phyloP scores from a whole-genome alignment of 2,797 vertebrate genomes.

The Sebastes wilsoni region DNA sequence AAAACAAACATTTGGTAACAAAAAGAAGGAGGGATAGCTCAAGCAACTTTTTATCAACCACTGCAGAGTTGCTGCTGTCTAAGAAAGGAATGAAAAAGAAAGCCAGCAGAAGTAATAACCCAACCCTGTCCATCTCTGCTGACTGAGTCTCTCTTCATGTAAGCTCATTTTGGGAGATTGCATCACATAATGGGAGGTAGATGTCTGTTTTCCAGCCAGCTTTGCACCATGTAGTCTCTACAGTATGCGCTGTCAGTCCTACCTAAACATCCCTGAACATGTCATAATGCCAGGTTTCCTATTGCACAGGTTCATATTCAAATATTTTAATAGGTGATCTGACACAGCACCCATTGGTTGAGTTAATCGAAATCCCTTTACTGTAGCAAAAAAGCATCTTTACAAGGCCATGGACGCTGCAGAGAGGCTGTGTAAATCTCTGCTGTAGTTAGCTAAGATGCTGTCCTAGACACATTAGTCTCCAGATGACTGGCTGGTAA shows the following conservation, averaged over 20 bases:
- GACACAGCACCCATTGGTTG: not conserved
- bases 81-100: not conserved
- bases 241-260: not conserved
- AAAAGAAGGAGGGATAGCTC: not conserved
- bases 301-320: not conserved
- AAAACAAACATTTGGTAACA: constrained; percentile 10
- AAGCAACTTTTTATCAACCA: not conserved
- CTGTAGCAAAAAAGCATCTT: not conserved
- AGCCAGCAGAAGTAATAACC: not conserved
- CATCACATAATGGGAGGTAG: not conserved
- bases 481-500: constrained; percentile 58
- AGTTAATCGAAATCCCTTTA: constrained; percentile 4
- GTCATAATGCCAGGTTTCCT: not conserved
- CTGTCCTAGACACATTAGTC: constrained; percentile 49
- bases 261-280: not conserved
- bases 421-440: constrained; percentile 32
- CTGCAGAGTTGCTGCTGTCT: not conserved
- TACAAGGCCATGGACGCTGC: not conserved
- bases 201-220: not conserved
- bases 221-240: not conserved
- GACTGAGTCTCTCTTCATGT: constrained; percentile 15
- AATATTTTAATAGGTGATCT: not conserved
- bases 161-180: not conserved
- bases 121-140: constrained; percentile 1
- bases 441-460: constrained; percentile 41